A percentile compares a stretch with the other conserved stretches of the same genome.
Evolutionary conservation across 2,113 vertebrate species (phyloP).

Genomic region (Toxostoma redivivum): DNA sequence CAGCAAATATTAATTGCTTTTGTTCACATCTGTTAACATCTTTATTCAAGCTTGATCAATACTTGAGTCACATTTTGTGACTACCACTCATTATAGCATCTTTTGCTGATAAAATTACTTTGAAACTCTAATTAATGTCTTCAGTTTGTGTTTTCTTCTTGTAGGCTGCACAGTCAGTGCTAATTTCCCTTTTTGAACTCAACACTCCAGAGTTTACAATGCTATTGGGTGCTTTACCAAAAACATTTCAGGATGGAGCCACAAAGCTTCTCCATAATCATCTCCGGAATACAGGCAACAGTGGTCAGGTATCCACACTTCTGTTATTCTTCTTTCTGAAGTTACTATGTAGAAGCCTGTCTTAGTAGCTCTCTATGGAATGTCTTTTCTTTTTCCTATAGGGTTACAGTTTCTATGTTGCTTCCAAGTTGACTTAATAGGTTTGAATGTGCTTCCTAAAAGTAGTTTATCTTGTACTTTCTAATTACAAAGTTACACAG

Average conservation of each 20-base stretch:
- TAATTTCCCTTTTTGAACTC: constrained; percentile 95
- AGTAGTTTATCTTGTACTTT: not conserved
- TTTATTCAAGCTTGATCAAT: not conserved
- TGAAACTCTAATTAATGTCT: not conserved
- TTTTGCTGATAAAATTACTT: not conserved
- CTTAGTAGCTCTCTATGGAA: not conserved
- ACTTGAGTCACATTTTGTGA: not conserved
- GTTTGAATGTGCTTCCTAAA: not conserved
- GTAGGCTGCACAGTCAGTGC: constrained; percentile 93
- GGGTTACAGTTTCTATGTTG: not conserved
- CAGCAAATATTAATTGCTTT: not conserved
- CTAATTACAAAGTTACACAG: not conserved
- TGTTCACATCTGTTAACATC: not conserved
- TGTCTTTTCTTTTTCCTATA: not conserved
- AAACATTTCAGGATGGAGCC: constrained; percentile 97
- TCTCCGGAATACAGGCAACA: constrained; percentile 89
- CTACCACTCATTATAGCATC: not conserved
- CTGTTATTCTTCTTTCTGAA: not conserved
- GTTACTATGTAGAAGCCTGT: not conserved
- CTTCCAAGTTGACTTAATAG: not conserved
- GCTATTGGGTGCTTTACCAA: constrained; percentile 94
- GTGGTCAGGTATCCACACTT: constrained; percentile 80
- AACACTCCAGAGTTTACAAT: constrained; percentile 98
- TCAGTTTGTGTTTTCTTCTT: not conserved
- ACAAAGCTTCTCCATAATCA: constrained; percentile 96